These are phyloP conservation scores for Lacanobia wlatinum DNA, from an alignment of 2,888 invertebrate species.

Conservation along the genomic window DNA sequence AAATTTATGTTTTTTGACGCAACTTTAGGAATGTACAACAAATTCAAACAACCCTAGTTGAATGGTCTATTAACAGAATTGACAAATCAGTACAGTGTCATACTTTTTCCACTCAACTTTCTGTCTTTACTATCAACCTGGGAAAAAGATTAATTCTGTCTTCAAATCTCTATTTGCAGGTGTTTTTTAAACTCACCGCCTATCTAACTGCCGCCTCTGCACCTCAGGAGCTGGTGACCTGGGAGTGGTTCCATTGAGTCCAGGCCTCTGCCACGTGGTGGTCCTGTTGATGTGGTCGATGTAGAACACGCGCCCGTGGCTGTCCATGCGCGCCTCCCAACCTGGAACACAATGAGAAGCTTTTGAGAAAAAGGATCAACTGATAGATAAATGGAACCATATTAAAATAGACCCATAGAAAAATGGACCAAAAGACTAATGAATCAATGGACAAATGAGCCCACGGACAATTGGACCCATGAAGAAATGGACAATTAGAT, in stretches of 20 bases:
- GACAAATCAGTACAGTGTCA: not conserved
- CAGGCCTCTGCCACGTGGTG: slow-evolving; percentile 98
- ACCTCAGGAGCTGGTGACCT: slow-evolving; percentile 91
- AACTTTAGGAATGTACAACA: no score
- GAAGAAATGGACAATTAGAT: not conserved
- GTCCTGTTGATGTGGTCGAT: slow-evolving; percentile 99
- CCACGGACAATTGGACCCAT: no score
- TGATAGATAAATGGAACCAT: not conserved
- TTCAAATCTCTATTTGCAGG: not conserved
- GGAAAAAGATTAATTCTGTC: not conserved
- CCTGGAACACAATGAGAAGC: slow-evolving; percentile 88
- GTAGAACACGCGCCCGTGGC: slow-evolving; percentile 98
- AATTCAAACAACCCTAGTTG: no score
- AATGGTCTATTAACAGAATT: not conserved
- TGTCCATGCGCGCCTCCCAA: slow-evolving; percentile 99
- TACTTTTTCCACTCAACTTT: not conserved
- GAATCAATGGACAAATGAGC: no score
- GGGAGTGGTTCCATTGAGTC: slow-evolving; percentile 86
- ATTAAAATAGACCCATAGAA: no score
- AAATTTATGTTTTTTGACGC: no score
- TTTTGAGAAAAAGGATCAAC: not conserved
- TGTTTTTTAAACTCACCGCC: slow-evolving; percentile 82
- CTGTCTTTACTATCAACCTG: not conserved
- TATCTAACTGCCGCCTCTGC: slow-evolving; percentile 93
- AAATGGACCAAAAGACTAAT: no score